Evolutionary conservation across 2,888 invertebrate genomes (phyloP).

Genomic region (Thyatira batis): DNA sequence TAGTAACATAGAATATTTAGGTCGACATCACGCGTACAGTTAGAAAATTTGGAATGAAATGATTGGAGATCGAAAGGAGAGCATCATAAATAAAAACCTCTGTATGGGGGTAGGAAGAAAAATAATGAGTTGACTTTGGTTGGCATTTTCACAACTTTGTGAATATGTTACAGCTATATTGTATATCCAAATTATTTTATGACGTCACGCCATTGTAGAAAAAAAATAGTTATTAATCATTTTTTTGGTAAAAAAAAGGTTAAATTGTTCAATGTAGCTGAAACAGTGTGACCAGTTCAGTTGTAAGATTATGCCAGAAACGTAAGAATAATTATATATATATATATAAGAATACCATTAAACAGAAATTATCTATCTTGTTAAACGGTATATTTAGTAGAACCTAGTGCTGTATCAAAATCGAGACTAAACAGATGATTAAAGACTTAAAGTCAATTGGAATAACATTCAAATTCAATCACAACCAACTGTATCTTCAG

Average conservation of each 20-base stretch:
- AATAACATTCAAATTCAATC: slow-evolving; percentile 1
- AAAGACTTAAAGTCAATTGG: neutral
- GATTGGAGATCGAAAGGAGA: slow-evolving; percentile 16
- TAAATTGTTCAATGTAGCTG: no score
- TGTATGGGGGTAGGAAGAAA: slow-evolving; percentile 22
- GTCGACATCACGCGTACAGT: slow-evolving; percentile 59
- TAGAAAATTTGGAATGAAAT: slow-evolving; percentile 59
- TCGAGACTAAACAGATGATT: neutral
- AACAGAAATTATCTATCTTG: no score
- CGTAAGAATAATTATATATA: no score
- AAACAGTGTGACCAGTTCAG: no score
- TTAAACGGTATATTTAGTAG: neutral
- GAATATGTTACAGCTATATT: neutral
- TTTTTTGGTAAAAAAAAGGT: no score
- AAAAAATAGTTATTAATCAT: no score
- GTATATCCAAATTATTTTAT: no score
- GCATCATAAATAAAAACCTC: slow-evolving; percentile 21
- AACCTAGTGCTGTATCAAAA: neutral
- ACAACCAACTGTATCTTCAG: neutral
- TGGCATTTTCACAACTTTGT: neutral
- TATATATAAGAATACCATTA: no score
- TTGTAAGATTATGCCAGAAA: no score
- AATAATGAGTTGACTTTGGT: neutral
- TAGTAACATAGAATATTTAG: slow-evolving; percentile 54
- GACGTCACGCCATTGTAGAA: no score